phyloP scores from a whole-genome alignment of 2,888 invertebrate genomes.

The Cantharis nigra region DNA sequence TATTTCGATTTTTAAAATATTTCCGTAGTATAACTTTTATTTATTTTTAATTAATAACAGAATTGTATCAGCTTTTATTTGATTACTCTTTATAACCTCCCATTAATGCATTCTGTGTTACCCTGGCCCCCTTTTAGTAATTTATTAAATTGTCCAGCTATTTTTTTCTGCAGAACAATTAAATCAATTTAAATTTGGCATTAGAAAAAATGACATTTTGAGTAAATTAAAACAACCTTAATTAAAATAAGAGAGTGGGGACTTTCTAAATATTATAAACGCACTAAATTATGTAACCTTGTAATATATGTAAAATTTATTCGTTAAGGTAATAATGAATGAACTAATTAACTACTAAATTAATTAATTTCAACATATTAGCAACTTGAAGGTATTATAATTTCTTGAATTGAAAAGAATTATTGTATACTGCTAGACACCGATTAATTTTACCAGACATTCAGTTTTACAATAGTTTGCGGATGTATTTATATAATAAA shows the following conservation, averaged over 20 bases:
- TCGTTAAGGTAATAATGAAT: neutral
- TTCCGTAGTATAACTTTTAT: too few relatives aligned
- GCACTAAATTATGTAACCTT: neutral
- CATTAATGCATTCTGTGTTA: neutral
- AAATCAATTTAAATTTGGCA: neutral
- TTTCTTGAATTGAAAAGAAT: neutral
- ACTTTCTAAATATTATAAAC: neutral
- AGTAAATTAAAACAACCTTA: neutral
- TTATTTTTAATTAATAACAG: too few relatives aligned
- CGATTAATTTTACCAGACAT: too few relatives aligned
- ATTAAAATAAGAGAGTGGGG: neutral
- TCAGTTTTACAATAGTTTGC: neutral
- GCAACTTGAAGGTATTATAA: neutral
- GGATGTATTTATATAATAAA: neutral
- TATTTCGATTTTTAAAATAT: too few relatives aligned
- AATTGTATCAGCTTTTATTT: too few relatives aligned
- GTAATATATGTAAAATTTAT: neutral
- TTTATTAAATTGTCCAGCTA: neutral
- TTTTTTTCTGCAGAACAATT: neutral
- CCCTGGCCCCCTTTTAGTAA: neutral
- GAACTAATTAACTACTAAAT: neutral
- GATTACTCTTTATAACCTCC: too few relatives aligned
- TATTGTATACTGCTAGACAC: neutral
- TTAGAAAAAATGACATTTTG: neutral
- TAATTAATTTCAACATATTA: neutral